These are phyloP conservation scores for Orthonevra nobilis DNA, from an alignment of 2,888 invertebrate species.

Conservation along the genomic window DNA sequence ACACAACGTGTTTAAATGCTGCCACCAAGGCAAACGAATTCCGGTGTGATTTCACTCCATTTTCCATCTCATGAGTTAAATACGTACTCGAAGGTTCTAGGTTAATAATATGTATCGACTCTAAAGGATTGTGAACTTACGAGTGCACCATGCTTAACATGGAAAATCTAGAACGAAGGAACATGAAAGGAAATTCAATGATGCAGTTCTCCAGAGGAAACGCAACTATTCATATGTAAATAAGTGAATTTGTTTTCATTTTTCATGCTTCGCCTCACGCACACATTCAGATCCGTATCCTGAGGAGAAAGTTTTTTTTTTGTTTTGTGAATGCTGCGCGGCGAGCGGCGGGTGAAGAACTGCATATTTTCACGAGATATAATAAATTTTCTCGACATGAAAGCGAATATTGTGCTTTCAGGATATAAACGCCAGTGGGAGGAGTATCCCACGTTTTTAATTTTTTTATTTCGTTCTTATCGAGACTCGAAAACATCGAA, in stretches of 20 bases:
- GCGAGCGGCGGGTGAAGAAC: neutral
- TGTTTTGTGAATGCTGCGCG: too few species aligned
- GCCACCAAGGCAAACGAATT: conserved; percentile 33
- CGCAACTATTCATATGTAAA: conserved; percentile 67
- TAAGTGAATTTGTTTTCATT: conserved; percentile 67
- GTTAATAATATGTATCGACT: conserved; percentile 63
- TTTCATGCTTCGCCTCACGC: conserved; percentile 19
- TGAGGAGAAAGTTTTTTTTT: too few species aligned
- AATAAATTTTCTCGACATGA: conserved; percentile 59
- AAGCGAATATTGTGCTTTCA: conserved; percentile 45
- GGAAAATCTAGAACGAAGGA: neutral
- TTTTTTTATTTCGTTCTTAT: too few species aligned
- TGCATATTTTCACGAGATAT: conserved; percentile 56
- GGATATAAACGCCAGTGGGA: conserved; percentile 6
- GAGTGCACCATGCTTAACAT: neutral
- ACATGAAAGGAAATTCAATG: conserved; percentile 34
- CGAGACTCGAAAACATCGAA: too few species aligned
- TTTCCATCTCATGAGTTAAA: conserved; percentile 12
- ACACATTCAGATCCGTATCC: neutral
- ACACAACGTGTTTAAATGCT: conserved; percentile 36
- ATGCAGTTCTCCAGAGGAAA: conserved; percentile 46
- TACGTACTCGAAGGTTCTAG: conserved; percentile 39
- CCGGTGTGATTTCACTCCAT: conserved; percentile 24
- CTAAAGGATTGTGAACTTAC: conserved; percentile 28
- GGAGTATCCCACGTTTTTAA: too few species aligned